These are phyloP conservation scores for Lasioglossum oenotherae DNA, from an alignment of 2,888 invertebrate species.

Conservation along the genomic window DNA sequence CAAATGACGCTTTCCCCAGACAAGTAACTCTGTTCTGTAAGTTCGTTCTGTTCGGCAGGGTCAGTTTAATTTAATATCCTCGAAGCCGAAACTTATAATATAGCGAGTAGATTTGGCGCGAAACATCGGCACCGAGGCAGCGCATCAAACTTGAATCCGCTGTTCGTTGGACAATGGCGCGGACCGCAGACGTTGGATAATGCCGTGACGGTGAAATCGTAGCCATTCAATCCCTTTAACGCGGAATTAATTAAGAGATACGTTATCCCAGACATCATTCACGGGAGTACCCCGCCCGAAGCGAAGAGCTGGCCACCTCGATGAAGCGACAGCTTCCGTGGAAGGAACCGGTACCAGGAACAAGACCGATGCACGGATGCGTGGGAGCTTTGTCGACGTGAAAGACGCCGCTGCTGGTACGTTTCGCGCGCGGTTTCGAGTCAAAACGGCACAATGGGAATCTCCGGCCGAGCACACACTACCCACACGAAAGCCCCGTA, in stretches of 20 bases:
- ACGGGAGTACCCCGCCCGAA: conserved; percentile 15
- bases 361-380: conserved; percentile 44
- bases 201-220: conserved; percentile 29
- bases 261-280: conserved; percentile 54
- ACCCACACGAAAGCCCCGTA: conserved; percentile 53
- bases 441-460: conserved; percentile 60
- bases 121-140: background rate
- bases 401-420: conserved; percentile 58
- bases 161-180: conserved; percentile 27
- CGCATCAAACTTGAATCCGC: conserved; percentile 9
- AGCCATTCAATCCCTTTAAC: conserved; percentile 44
- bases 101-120: background rate
- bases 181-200: conserved; percentile 28
- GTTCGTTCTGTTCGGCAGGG: background rate
- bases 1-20: background rate
- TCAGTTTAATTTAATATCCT: background rate
- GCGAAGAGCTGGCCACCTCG: conserved; percentile 35
- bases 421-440: conserved; percentile 46
- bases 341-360: conserved; percentile 49
- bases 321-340: conserved; percentile 28
- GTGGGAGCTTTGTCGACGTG: conserved; percentile 58
- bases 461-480: conserved; percentile 53
- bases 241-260: conserved; percentile 63
- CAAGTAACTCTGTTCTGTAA: background rate
- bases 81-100: background rate